Conservation (phyloP, 35 echinoderm and acorn worm genomes). For the Acanthaster planci region DNA sequence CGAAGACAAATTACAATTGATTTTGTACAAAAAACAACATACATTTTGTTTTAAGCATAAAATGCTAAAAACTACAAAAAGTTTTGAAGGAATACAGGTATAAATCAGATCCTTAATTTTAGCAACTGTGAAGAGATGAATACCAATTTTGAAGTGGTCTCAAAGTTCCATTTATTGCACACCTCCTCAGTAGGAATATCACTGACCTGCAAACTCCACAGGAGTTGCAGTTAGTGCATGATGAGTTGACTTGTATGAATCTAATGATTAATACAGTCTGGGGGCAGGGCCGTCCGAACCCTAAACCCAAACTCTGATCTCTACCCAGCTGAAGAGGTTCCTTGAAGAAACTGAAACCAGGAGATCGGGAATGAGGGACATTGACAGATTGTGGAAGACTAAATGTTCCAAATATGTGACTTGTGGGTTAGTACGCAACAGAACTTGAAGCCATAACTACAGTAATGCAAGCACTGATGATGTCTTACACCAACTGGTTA, state of each 20-base stretch:
- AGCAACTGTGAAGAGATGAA: not conserved
- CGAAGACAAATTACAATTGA: not conserved
- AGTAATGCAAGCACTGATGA: too few relatives aligned
- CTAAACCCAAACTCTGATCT: not conserved
- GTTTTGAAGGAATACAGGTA: too few relatives aligned
- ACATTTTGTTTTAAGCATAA: too few relatives aligned
- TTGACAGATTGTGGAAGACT: too few relatives aligned
- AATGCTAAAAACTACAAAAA: too few relatives aligned
- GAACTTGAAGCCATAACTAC: too few relatives aligned
- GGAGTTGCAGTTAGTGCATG: conserved; percentile 16
- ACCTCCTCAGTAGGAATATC: conserved; percentile 24
- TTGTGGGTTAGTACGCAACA: too few relatives aligned
- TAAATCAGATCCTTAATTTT: not conserved
- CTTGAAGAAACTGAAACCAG: not conserved
- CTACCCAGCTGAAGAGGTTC: not conserved
- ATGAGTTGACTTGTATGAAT: not conserved
- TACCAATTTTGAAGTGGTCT: too few relatives aligned
- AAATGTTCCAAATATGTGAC: too few relatives aligned
- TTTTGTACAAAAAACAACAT: too few relatives aligned
- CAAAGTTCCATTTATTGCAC: not conserved
- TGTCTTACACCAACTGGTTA: too few relatives aligned
- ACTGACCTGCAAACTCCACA: conserved; percentile 2
- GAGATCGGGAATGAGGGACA: too few relatives aligned
- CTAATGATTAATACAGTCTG: not conserved
- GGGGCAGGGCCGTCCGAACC: not conserved